A percentile compares a stretch with the other conserved stretches of the same genome.
Evolutionary conservation across 2,888 invertebrate species (phyloP).

Genomic region (Pherbina coryleti): DNA sequence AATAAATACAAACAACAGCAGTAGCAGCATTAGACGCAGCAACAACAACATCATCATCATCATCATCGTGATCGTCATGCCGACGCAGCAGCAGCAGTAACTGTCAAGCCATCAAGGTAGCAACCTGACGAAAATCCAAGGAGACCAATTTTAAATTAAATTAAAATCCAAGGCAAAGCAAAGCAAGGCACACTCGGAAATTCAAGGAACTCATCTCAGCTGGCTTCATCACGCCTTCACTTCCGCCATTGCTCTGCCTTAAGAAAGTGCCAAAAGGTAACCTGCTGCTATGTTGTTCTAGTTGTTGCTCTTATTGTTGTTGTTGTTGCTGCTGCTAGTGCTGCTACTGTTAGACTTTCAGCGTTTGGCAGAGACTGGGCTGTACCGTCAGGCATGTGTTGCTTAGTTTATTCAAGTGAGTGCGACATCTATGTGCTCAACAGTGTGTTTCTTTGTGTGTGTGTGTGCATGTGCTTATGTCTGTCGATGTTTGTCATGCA

Average conservation of each 20-base stretch:
- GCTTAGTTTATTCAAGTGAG: not conserved
- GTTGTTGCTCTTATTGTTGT: not conserved
- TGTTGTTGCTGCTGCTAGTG: not conserved
- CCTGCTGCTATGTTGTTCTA: not conserved
- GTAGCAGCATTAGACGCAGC: not conserved
- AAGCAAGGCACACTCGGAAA: not conserved
- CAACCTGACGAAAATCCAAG: slow-evolving; percentile 15
- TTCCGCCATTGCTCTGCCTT: not conserved
- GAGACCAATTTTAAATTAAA: slow-evolving; percentile 28
- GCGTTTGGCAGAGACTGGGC: too few relatives aligned
- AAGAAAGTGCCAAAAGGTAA: not conserved
- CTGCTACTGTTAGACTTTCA: too few relatives aligned
- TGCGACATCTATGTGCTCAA: not conserved
- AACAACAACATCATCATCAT: not conserved
- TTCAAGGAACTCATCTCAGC: not conserved
- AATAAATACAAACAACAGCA: not conserved
- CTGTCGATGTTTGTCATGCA: not conserved
- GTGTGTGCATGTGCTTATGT: not conserved
- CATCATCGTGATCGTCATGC: not conserved
- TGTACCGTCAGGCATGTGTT: not conserved
- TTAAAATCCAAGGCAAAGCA: not conserved
- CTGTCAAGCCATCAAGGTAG: not conserved
- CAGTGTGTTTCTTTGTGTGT: not conserved
- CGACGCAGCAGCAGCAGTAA: not conserved
- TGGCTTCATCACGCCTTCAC: not conserved